Evolutionary conservation across 2,888 invertebrate genomes (phyloP), one percentile per base, ranked within the genome.

Genomic region (Hydropsyche betteni): DNA sequence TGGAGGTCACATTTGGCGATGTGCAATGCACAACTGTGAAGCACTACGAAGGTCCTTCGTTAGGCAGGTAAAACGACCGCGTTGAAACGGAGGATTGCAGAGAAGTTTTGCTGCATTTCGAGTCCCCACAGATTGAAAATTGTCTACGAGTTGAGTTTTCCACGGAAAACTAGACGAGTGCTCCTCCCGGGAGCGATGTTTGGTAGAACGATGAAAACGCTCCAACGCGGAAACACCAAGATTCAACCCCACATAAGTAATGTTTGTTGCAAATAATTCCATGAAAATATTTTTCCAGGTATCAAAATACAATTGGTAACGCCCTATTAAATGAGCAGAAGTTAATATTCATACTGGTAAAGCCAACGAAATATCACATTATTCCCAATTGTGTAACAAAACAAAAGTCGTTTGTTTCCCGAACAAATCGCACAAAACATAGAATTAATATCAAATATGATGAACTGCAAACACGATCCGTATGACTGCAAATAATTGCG

Each of bases 41-140:
- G 44, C 6, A 44, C 44, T 44, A 44, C 10, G 44, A 10, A 44
- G 44, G 44, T 44, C 44, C 44, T 44, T 44, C 44, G 44, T 44
- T 44, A 44, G 44, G 44, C 44, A 44, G 44, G 44, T 44, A 44
- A 44, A 44, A 10, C 44, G 44, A 44, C 44, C 6, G 6, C 44
- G 44, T 44, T 10, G 7, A 44, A 44, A 44, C 44, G 44, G 1
- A 8, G 24, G 58, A 58, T 58, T 58, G 3, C 58, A 16, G 8
- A n/a, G 8, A 58, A 58, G 58, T 58, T 58, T 44, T 8, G 44
- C 44, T 44, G 44, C 44, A 44, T 44, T 58, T 16, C 24, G 58
- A 24, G 8, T 58, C 58, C 58, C 58, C 14, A 58, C 24, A 58
- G 58, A 58, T 58, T 58, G 58, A 58, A 58, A 58, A 58, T 58